These are phyloP conservation scores for Agrotis puta DNA, from an alignment of 2,888 invertebrate genomes.

Conservation along the genomic window DNA sequence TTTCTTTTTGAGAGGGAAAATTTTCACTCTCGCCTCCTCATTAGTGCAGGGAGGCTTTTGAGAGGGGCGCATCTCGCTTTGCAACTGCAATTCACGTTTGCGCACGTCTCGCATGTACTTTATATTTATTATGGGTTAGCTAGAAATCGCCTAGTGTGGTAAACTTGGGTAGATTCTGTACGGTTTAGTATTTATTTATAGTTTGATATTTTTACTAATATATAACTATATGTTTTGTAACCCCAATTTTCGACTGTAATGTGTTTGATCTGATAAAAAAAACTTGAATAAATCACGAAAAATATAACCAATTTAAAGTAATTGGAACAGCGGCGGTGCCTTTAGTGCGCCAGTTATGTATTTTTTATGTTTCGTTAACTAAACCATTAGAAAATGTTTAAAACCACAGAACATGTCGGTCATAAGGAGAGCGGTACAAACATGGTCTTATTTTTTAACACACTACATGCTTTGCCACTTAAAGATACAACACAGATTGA, in stretches of 20 bases:
- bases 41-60: conserved; percentile 80
- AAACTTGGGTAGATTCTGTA: conserved; percentile 22
- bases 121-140: conserved; percentile 64
- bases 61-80: conserved; percentile 79
- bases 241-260: not conserved
- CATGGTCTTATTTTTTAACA: not conserved
- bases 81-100: conserved; percentile 73
- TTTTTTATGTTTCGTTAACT: not conserved
- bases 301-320: not conserved
- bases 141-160: conserved; percentile 25
- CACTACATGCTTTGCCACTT: not conserved
- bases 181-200: not conserved
- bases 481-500: not conserved
- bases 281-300: not conserved
- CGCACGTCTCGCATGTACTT: conserved; percentile 65
- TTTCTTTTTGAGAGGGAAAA: conserved; percentile 80
- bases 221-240: too few relatives aligned
- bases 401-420: not conserved
- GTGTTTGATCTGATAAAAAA: not conserved
- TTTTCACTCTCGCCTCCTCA: conserved; percentile 81
- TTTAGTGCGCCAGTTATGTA: not conserved
- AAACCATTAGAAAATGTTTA: not conserved
- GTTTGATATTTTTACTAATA: conserved; percentile 1
- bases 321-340: not conserved
- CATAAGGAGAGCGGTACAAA: not conserved